Evolutionary conservation across 2,113 vertebrate genomes (phyloP), one percentile per base, ranked within the genome.

Genomic region (Rhinoderma darwinii): DNA sequence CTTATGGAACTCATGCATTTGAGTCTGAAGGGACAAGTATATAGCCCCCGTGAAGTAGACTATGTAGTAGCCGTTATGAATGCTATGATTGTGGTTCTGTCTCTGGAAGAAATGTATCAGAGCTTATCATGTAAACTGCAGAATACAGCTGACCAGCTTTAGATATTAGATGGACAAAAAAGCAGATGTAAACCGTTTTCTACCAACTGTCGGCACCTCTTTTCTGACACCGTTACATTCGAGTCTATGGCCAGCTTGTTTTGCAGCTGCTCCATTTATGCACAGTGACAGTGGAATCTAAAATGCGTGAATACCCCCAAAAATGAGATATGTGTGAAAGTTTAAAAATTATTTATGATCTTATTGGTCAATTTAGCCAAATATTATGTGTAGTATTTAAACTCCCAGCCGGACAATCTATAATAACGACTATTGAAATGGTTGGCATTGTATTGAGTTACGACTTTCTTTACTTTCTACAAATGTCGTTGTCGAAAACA

Each of bases 401-500:
- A 32, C 30, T 32, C 41, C n/a, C 25, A 27, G n/a, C 43, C n/a
- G 1, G 10, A 32, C 1, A 30, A 30, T 66, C n/a, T 20, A 9
- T 82, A 44, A 1, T 82, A 44, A 44, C 63, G 6, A 44, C 59
- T 37, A 22, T 56, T 78, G n/a, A 50, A 10, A 54, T 54, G 27
- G 18, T 11, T 25, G 25, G 10, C 18, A 41, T 72, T 72, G 68
- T 39, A 72, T 72, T 41, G 22, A 41, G 68, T 66, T 63, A 66
- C 59, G 44, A 79, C 30, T 56, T 56, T 47, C n/a, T 47, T 79
- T 25, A 22, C 20, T 78, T 20, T 35, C 1, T 56, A 78, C 70
- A 78, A 78, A 54, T 35, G 50, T 56, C 50, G 32, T 77, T 50
- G 7, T 51, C 44, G 25, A 51, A 76, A 54, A 54, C 76, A 78